phyloP scores from a whole-genome alignment of 2,888 invertebrate genomes.

The Aspidiotus rigidus region DNA sequence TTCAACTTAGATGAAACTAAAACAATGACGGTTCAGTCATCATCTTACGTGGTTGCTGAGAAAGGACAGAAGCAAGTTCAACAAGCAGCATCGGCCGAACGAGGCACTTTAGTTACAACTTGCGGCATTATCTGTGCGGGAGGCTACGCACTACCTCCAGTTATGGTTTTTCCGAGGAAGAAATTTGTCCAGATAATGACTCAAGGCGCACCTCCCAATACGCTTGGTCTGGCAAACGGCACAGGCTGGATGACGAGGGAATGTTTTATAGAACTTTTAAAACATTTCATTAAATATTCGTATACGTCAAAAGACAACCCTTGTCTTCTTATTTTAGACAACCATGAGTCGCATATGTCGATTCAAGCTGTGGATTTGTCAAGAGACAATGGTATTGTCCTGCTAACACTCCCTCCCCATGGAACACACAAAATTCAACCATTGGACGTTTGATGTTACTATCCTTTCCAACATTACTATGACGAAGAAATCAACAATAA shows the following conservation, averaged over 20 bases:
- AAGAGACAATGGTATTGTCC: neutral
- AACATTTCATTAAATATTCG: slow-evolving; percentile 5
- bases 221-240: neutral
- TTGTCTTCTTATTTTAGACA: neutral
- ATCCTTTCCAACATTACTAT: neutral
- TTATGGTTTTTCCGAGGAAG: neutral
- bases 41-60: neutral
- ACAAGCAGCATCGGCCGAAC: neutral
- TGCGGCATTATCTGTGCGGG: neutral
- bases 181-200: neutral
- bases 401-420: slow-evolving; percentile 6
- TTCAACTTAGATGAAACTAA: neutral
- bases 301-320: slow-evolving; percentile 6
- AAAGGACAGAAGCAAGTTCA: neutral
- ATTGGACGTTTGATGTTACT: neutral
- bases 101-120: neutral
- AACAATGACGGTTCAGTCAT: neutral
- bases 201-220: neutral
- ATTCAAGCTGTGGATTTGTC: neutral
- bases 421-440: slow-evolving; percentile 1
- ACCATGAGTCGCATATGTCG: slow-evolving; percentile 1
- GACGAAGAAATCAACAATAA: neutral
- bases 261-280: neutral
- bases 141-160: neutral
- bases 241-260: slow-evolving; percentile 3